Evolutionary conservation across 2,888 invertebrate species (phyloP).

Genomic region (Lepidonotus clava): DNA sequence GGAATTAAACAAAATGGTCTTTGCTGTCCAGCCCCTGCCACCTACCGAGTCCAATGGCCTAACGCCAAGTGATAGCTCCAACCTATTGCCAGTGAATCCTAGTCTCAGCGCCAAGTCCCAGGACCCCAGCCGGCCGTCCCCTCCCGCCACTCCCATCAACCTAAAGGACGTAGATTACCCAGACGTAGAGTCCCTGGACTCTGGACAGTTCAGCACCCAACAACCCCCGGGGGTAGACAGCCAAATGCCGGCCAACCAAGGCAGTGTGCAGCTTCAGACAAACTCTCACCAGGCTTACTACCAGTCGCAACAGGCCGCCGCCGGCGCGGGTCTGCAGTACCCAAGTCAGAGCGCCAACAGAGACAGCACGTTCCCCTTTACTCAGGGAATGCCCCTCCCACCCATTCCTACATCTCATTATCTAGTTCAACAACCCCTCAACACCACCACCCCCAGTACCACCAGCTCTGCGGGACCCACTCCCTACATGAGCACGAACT

Average conservation of each 20-base stretch:
- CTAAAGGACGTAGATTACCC: slow-evolving; percentile 59
- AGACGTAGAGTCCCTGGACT: slow-evolving; percentile 53
- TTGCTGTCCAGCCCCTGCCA: slow-evolving; percentile 51
- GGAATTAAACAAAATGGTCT: slow-evolving; percentile 90
- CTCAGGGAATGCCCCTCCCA: slow-evolving; percentile 3
- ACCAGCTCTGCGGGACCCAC: background rate
- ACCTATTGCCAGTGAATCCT: background rate
- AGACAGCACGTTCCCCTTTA: background rate
- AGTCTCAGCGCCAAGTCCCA: background rate
- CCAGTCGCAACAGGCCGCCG: background rate
- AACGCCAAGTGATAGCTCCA: background rate
- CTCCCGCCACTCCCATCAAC: slow-evolving; percentile 10
- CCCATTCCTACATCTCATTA: slow-evolving; percentile 5
- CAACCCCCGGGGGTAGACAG: background rate
- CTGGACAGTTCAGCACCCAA: background rate
- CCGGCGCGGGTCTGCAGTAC: background rate
- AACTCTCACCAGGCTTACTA: slow-evolving; percentile 3
- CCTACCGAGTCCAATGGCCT: background rate
- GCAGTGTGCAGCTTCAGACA: slow-evolving; percentile 5
- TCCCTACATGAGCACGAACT: background rate
- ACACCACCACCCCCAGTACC: background rate
- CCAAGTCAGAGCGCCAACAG: background rate
- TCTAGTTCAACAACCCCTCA: background rate
- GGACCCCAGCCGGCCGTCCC: background rate
- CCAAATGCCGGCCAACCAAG: background rate